phyloP scores from a whole-genome alignment of 2,888 invertebrate genomes.

The Amaurobius ferox region DNA sequence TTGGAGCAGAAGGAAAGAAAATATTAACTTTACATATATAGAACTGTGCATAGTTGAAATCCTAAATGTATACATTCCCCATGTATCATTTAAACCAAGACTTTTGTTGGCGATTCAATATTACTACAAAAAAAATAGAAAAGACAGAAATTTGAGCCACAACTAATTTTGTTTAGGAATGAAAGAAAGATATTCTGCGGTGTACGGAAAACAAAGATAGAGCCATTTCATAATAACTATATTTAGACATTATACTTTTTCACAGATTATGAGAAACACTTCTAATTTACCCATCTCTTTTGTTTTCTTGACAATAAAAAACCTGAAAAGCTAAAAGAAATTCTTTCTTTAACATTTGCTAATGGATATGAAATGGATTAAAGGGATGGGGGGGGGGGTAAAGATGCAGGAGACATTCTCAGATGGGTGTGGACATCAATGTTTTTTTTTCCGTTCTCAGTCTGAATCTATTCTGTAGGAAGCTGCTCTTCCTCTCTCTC shows the following conservation, averaged over 20 bases:
- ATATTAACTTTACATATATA: no score
- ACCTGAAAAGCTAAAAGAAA: slow-evolving; percentile 43
- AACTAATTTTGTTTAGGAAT: slow-evolving; percentile 57
- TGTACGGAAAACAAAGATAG: slow-evolving; percentile 32
- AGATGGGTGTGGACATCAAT: slow-evolving; percentile 25
- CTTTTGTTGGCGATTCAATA: not conserved
- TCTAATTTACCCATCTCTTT: slow-evolving; percentile 68
- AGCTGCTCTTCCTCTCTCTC: no score
- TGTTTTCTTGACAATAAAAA: slow-evolving; percentile 42
- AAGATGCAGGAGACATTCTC: slow-evolving; percentile 26
- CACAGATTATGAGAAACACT: slow-evolving; percentile 59
- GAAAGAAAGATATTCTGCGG: slow-evolving; percentile 27
- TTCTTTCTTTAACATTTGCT: slow-evolving; percentile 69
- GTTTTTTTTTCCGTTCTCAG: slow-evolving; percentile 35
- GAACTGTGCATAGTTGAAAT: no score
- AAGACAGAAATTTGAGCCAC: slow-evolving; percentile 58
- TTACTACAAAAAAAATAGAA: not conserved
- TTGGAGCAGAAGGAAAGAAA: no score
- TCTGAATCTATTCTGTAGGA: slow-evolving; percentile 64
- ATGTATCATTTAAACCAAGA: no score
- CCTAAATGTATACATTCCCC: no score
- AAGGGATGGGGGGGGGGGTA: no score
- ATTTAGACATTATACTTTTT: slow-evolving; percentile 56
- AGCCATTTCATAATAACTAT: slow-evolving; percentile 70
- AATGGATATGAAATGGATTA: slow-evolving; percentile 68